Base-by-base conservation (phyloP, 2,113 vertebrate species). In the Abramis brama region DNA sequence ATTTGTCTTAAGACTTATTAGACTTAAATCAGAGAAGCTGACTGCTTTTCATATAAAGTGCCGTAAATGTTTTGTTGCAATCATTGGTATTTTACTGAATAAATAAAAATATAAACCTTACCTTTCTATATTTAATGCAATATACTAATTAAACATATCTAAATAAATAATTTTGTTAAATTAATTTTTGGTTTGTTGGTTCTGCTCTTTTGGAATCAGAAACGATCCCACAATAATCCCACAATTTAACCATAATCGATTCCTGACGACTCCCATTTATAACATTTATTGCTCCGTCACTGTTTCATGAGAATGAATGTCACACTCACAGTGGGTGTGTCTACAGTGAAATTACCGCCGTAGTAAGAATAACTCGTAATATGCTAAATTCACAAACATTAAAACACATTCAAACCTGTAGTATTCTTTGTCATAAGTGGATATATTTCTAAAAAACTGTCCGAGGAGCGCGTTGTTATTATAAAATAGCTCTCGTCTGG, bases 281-380 rank as follows among this genome's bases (percentile, higher is more conserved):
- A 27, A 27, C 78, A 64, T 36, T 25, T 64, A 80, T 62, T 8
- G 50, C 75, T 78, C 75, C 75, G 75, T 60, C 59, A 66, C 79
- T 12, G 60, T 68, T 82, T 50, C 60, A 3, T 11, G 33, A 23
- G 43, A 82, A 60, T 10, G 62, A 68, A 39, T 3, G 60, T 12
- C 43, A 43, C 43, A 43, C 43, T 30, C 30, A 17, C 80, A 36
- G 80, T 70, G 80, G 80, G 80, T 82, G 80, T 82, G 80, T 82
- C 64, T 82, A 45, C 17, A 70, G n/a, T 23, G 43, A 82, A 52
- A 52, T 55, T n/a, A 36, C 15, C 19, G 15, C 45, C 64, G 64
- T 70, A 17, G 21, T 43, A 78, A n/a, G 25, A 70, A 21, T 33
- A 36, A 45, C 25, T 9, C 27, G 27, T 12, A 19, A 68, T 33